Conservation (phyloP, 2,888 invertebrate species). For the Rutpela maculata region DNA sequence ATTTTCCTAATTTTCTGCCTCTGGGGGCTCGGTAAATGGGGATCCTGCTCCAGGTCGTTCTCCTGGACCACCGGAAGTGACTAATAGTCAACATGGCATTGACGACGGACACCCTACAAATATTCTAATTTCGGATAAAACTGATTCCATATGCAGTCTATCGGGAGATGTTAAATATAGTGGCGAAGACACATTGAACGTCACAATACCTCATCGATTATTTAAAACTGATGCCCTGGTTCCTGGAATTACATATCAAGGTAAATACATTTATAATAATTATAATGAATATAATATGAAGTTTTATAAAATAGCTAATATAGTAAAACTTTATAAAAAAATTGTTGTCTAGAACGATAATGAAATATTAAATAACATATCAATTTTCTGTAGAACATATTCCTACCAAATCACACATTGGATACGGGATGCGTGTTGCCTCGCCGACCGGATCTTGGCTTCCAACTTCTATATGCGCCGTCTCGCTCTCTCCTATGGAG, state of each 20-base stretch:
- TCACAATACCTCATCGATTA: constrained; percentile 76
- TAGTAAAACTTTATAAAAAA: too few species aligned
- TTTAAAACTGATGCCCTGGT: constrained; percentile 76
- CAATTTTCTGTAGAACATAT: too few species aligned
- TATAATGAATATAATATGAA: too few species aligned
- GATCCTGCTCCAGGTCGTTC: constrained; percentile 82
- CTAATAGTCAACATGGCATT: constrained; percentile 26
- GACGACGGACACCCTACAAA: constrained; percentile 46
- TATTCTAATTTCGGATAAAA: constrained; percentile 31
- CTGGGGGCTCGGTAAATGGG: constrained; percentile 67
- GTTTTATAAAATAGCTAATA: too few species aligned
- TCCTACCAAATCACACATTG: too few species aligned
- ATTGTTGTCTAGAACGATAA: too few species aligned
- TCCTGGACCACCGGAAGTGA: constrained; percentile 77
- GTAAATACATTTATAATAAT: constrained; percentile 69
- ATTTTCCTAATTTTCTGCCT: too few species aligned
- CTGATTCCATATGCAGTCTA: constrained; percentile 38
- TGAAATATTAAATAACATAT: too few species aligned
- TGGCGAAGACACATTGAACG: constrained; percentile 74
- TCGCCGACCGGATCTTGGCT: too few species aligned
- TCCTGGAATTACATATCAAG: constrained; percentile 77
- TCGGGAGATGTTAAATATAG: constrained; percentile 44
- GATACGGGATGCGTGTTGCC: too few species aligned
- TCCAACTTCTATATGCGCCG: too few species aligned
- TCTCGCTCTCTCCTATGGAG: too few species aligned